Evolutionary conservation across 2,888 invertebrate species (phyloP), one percentile per base, ranked within the genome.

Genomic region (Cryptophagus acutangulus): DNA sequence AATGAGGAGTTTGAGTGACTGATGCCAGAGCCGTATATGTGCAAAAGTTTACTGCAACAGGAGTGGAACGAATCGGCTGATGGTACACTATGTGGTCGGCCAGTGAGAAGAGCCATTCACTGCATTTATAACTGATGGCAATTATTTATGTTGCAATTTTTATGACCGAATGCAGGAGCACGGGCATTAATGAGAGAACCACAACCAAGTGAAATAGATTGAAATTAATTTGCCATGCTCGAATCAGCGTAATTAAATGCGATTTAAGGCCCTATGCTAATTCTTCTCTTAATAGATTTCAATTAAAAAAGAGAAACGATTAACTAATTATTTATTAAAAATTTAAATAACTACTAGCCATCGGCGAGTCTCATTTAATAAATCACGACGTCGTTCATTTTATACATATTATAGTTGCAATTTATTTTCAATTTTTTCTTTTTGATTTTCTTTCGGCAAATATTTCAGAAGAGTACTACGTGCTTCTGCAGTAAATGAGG

Each of bases 21-120:
- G 50, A 50, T 50, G 50, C 39, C 38, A 44, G 46, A 41, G 43
- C 41, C 26, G 43, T 43, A 43, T 43, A 48, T 45, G 41, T 36
- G 39, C 44, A 36, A 25, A 41, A 44, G 51, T 55, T 56, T 54
- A 51, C 51, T 49, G 52, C 48, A 45, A 54, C 56, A 43, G 57
- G 55, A 58, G 60, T 58, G 58, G 54, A 59, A 49, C 59, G 56
- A 59, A 61, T 61, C 54, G 49, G 51, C n/a, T n/a, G n/a, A n/a
- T 58, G 58, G 58, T 54, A 45, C 51, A 57, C 57, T 36, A 26
- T 39, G 13, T 37, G 35, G 34, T 14, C 29, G 36, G 15, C 34
- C 31, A 35, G 43, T 38, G 29, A 24, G 20, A 24, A 34, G 16
- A 30, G 28, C 34, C 28, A 33, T 33, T 20, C 38, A 30, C 24